These are phyloP conservation scores for Corythaixoides concolor DNA, from an alignment of 2,113 vertebrate species.

Conservation along the genomic window DNA sequence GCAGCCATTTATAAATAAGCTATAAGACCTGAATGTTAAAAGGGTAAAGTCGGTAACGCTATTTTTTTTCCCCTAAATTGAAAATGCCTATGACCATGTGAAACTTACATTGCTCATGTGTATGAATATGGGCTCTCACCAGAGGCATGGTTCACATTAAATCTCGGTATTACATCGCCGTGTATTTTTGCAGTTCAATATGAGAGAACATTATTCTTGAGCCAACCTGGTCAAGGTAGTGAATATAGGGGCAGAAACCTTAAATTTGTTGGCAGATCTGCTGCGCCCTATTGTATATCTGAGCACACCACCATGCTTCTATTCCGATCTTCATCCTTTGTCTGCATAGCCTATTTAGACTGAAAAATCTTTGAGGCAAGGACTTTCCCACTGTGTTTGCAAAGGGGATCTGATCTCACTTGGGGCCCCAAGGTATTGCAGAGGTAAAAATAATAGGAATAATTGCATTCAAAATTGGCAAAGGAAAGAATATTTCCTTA, in stretches of 20 bases:
- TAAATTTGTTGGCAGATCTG: slow-evolving; percentile 6
- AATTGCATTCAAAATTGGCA: slow-evolving; percentile 8
- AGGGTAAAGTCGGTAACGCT: background rate
- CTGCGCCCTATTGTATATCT: background rate
- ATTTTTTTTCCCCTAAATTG: background rate
- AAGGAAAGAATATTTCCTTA: background rate
- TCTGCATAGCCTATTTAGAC: background rate
- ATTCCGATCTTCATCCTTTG: slow-evolving; percentile 24
- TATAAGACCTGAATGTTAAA: background rate
- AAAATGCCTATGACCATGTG: background rate
- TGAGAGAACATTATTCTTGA: slow-evolving; percentile 4
- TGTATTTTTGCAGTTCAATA: background rate
- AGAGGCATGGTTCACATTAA: background rate
- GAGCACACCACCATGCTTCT: background rate
- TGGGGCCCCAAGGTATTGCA: background rate
- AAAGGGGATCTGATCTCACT: slow-evolving; percentile 26
- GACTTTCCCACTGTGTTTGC: slow-evolving; percentile 20
- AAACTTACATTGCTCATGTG: background rate
- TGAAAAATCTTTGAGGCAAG: slow-evolving; percentile 7
- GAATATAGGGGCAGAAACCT: background rate
- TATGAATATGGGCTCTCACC: background rate
- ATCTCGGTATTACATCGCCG: background rate
- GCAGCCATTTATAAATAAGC: background rate
- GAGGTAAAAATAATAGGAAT: slow-evolving; percentile 35
- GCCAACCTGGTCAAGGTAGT: slow-evolving; percentile 15